These are phyloP conservation scores for Drosophila nigritarsus DNA, from an alignment of 2,888 invertebrate genomes.

Conservation along the genomic window DNA sequence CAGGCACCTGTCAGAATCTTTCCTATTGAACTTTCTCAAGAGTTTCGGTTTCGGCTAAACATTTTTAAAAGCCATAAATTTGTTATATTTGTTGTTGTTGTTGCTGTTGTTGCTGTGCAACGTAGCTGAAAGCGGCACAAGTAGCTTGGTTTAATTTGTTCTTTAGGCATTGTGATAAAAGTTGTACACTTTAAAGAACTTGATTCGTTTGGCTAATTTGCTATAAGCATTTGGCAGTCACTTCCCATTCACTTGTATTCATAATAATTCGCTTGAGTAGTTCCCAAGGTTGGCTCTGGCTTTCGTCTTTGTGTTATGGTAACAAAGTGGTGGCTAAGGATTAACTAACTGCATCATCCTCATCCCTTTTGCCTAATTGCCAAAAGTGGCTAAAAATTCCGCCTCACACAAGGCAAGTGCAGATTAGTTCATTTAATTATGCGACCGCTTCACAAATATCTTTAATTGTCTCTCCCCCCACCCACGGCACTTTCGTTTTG, in stretches of 20 bases:
- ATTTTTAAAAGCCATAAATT: conserved; percentile 72
- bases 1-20: conserved; percentile 16
- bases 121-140: conserved; percentile 66
- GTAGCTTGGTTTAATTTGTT: conserved; percentile 50
- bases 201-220: conserved; percentile 67
- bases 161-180: neutral
- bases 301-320: conserved; percentile 17
- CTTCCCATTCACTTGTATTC: conserved; percentile 40
- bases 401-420: conserved; percentile 34
- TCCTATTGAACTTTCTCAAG: conserved; percentile 35
- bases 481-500: conserved; percentile 11
- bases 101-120: conserved; percentile 49
- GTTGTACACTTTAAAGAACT: conserved; percentile 23
- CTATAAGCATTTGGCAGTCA: conserved; percentile 35
- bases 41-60: conserved; percentile 58
- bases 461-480: conserved; percentile 47
- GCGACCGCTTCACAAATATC: conserved; percentile 39
- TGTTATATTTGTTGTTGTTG: conserved; percentile 32
- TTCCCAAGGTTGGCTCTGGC: neutral
- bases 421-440: conserved; percentile 68
- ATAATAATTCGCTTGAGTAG: conserved; percentile 36
- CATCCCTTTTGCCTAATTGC: conserved; percentile 32
- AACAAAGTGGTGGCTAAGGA: conserved; percentile 25
- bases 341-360: conserved; percentile 7
- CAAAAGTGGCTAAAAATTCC: conserved; percentile 34